These are phyloP conservation scores for Anthonomus grandis DNA, from an alignment of 1,140 invertebrate species.

Conservation along the genomic window DNA sequence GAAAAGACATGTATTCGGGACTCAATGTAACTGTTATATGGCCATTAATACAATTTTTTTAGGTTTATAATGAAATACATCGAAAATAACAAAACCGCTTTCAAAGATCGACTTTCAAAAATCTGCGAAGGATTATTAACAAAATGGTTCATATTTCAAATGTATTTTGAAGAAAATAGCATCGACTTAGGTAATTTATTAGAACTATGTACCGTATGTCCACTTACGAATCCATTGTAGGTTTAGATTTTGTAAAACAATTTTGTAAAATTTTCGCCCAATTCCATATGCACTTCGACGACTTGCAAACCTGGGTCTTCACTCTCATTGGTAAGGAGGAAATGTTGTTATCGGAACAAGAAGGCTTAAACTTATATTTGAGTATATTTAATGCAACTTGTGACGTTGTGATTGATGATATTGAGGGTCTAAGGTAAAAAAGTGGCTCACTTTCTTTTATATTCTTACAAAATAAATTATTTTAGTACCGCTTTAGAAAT, in stretches of 20 bases:
- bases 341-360: neutral
- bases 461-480: neutral
- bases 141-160: slow-evolving; percentile 14
- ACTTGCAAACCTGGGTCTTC: slow-evolving; percentile 17
- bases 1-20: too few species aligned
- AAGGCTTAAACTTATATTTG: slow-evolving; percentile 6
- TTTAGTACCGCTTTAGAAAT: slow-evolving; percentile 5
- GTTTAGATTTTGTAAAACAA: slow-evolving; percentile 18
- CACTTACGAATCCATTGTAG: neutral
- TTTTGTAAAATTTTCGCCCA: slow-evolving; percentile 6
- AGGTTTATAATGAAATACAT: slow-evolving; percentile 4
- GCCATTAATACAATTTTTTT: too few species aligned
- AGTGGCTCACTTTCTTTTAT: neutral
- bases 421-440: slow-evolving; percentile 8
- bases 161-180: slow-evolving; percentile 12
- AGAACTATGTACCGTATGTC: neutral
- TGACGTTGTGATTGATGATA: slow-evolving; percentile 10
- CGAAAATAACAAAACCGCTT: slow-evolving; percentile 10
- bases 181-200: slow-evolving; percentile 6
- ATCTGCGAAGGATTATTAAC: slow-evolving; percentile 6
- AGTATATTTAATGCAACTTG: slow-evolving; percentile 15
- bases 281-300: neutral
- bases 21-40: too few species aligned
- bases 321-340: slow-evolving; percentile 7
- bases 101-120: slow-evolving; percentile 3